A percentile compares a stretch with the other conserved stretches of the same genome.
These are phyloP conservation scores for Pelobates cultripes DNA, from an alignment of 2,797 vertebrate species.

Conservation along the genomic window DNA sequence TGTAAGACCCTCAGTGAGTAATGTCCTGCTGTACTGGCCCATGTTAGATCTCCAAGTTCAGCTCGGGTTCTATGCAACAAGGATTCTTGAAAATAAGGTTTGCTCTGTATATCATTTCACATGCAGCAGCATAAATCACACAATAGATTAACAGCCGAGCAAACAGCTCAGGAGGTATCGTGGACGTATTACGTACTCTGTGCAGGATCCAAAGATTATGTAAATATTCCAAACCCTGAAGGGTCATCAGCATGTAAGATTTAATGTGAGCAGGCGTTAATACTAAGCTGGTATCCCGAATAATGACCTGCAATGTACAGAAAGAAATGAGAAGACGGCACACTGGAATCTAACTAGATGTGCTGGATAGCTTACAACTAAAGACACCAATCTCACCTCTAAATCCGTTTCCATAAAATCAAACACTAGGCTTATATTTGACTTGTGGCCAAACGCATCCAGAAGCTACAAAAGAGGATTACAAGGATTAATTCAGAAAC, in stretches of 20 bases:
- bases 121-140: too few species aligned
- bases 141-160: too few species aligned
- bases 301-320: constrained; percentile 83
- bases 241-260: constrained; percentile 95
- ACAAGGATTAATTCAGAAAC: constrained; percentile 31
- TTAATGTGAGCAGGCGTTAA: constrained; percentile 96
- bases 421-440: constrained; percentile 97
- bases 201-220: constrained; percentile 95
- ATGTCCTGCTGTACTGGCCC: too few species aligned
- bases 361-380: too few species aligned
- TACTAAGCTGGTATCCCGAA: constrained; percentile 95
- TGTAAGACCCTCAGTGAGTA: too few species aligned
- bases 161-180: too few species aligned
- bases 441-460: constrained; percentile 98
- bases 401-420: constrained; percentile 98
- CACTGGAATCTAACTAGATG: too few species aligned
- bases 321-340: neutral
- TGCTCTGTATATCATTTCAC: too few species aligned
- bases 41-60: too few species aligned
- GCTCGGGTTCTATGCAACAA: too few species aligned
- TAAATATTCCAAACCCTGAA: constrained; percentile 96
- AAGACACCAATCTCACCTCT: constrained; percentile 77
- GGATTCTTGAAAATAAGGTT: too few species aligned
- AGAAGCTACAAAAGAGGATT: constrained; percentile 78
- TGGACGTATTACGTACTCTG: constrained; percentile 77